Percentiles rank a stretch among this genome's conserved stretches.
Conservation (phyloP, 2,888 invertebrate genomes). For the Phasia obesa region DNA sequence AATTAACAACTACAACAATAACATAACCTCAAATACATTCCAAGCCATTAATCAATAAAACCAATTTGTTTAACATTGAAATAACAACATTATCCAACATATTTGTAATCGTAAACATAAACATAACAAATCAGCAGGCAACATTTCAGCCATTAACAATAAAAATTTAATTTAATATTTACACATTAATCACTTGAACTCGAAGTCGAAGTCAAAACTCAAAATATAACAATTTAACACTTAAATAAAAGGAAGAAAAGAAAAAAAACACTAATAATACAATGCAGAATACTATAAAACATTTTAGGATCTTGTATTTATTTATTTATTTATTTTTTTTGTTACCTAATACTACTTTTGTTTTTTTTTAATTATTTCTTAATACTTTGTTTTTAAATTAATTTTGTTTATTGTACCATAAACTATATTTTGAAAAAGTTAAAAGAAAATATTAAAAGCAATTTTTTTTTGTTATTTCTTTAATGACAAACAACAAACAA, state of each 20-base stretch:
- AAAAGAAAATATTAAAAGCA: constrained; percentile 9
- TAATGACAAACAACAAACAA: constrained; percentile 57
- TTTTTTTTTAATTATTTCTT: too few relatives aligned
- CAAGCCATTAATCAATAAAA: constrained; percentile 49
- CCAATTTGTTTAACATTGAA: constrained; percentile 34
- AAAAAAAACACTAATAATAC: constrained; percentile 20
- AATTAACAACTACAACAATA: not conserved
- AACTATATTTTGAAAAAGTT: constrained; percentile 23
- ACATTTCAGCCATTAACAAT: constrained; percentile 46
- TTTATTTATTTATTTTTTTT: too few relatives aligned
- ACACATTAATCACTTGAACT: constrained; percentile 16
- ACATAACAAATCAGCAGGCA: constrained; percentile 50
- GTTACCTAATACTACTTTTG: too few relatives aligned
- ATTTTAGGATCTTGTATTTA: not conserved
- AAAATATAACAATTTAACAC: constrained; percentile 34
- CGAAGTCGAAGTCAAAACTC: not conserved
- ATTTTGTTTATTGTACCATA: not conserved
- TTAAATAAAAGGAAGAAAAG: constrained; percentile 3
- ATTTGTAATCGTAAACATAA: constrained; percentile 1
- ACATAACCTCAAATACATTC: constrained; percentile 31
- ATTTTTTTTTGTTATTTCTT: constrained; percentile 83
- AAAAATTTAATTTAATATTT: not conserved
- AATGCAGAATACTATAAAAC: constrained; percentile 1
- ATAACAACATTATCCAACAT: constrained; percentile 56
- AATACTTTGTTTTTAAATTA: constrained; percentile 52